Percentiles rank a stretch among this genome's conserved stretches.
These are phyloP conservation scores for Oryzaephilus surinamensis DNA, from an alignment of 1,140 invertebrate species.

Conservation along the genomic window DNA sequence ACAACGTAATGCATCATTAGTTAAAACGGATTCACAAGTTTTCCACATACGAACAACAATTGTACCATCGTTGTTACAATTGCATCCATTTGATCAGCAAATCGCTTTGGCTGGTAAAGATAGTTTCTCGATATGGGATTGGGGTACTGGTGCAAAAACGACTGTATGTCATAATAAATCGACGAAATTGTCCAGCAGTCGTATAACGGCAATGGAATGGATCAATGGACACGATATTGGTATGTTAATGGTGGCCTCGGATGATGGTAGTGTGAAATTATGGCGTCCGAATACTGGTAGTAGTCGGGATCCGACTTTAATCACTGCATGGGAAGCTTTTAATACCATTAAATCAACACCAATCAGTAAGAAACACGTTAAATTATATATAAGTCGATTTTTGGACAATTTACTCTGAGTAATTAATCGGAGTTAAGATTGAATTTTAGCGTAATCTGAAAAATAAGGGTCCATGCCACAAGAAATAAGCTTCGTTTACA, in stretches of 20 bases:
- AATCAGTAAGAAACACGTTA: not conserved
- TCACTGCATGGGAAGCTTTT: conserved; percentile 75
- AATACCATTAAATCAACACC: conserved; percentile 53
- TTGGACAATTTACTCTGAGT: no score
- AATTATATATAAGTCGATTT: no score
- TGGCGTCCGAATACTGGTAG: conserved; percentile 43
- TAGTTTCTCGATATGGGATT: conserved; percentile 50
- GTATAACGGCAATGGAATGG: conserved; percentile 74
- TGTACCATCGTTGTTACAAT: conserved; percentile 64
- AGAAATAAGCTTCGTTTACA: conserved; percentile 23
- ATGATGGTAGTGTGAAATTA: conserved; percentile 68
- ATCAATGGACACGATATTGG: conserved; percentile 79
- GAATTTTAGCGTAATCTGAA: no score
- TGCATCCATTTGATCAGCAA: conserved; percentile 85
- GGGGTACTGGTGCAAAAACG: conserved; percentile 52
- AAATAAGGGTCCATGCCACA: no score
- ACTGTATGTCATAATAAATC: conserved; percentile 42
- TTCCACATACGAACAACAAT: conserved; percentile 72
- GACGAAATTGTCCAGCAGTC: conserved; percentile 36
- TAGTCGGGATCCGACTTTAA: conserved; percentile 48
- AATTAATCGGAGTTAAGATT: no score
- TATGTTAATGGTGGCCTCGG: conserved; percentile 59
- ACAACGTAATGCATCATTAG: conserved; percentile 40
- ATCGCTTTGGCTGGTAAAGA: conserved; percentile 78
- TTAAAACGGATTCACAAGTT: conserved; percentile 65